Evolutionary conservation across 2,797 vertebrate species (phyloP).

Genomic region (Buphagus erythrorhynchus): DNA sequence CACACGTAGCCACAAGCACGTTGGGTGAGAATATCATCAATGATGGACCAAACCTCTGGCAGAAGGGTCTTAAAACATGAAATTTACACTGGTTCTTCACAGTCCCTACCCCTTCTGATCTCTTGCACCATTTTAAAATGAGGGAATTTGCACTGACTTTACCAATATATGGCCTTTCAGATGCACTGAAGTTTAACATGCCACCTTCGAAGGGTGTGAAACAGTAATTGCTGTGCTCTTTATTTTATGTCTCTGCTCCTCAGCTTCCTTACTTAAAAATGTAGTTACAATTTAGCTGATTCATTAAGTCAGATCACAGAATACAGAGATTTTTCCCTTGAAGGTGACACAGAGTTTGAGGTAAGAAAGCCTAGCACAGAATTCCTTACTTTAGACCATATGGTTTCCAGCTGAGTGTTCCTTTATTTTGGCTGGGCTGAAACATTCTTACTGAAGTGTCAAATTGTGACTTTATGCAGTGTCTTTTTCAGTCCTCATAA

Average conservation of each 20-base stretch:
- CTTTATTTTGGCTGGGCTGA: slow-evolving; percentile 60
- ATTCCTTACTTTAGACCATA: background rate
- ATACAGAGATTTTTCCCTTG: background rate
- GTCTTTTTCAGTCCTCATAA: slow-evolving; percentile 50
- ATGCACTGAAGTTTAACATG: background rate
- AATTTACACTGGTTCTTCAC: background rate
- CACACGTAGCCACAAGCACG: fast-evolving
- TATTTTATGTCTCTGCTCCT: background rate
- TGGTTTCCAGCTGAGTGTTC: slow-evolving; percentile 46
- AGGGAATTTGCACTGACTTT: background rate
- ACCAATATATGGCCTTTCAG: background rate
- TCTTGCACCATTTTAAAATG: background rate
- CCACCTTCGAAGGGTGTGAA: background rate
- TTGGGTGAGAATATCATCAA: background rate
- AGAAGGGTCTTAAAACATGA: background rate
- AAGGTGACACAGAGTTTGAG: background rate
- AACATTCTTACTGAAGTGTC: slow-evolving; percentile 47
- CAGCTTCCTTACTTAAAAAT: background rate
- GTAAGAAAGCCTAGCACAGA: background rate
- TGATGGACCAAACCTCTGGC: background rate
- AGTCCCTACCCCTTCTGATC: background rate
- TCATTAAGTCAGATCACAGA: background rate
- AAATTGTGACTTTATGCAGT: slow-evolving; percentile 54
- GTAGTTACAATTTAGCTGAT: background rate
- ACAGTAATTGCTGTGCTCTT: background rate